Base-by-base conservation (phyloP, 2,888 invertebrate genomes). In the Phrixothrix hirtus region DNA sequence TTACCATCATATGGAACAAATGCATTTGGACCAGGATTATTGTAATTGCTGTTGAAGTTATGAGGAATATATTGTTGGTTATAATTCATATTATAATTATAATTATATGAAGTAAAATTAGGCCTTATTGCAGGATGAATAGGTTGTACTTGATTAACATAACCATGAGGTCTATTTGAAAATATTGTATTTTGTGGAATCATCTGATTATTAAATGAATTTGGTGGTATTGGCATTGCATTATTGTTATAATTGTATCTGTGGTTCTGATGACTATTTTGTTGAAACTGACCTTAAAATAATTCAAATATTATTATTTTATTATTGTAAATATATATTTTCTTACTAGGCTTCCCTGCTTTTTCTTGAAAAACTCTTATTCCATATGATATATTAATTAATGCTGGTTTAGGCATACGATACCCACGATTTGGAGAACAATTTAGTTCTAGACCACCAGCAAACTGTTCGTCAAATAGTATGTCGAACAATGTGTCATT, bases 401-500 rank as follows among this genome's bases (percentile, higher is more conserved):
- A 75, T 12, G 83, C 78, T 4, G 76, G 74, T 2, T 73, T 68
- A 0, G 74, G 71, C 49, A 85, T 69, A 34, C 81, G 73, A 67
- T 84, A 85, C 0, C 81, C 79, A 34, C 81, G 72, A 12, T 70
- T 64, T 2, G 73, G 66, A 0, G 74, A 71, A 50, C 78, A 81
- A 71, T 81, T 79, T 11, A 83, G 64, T 7, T 72, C 67, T 39
- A 83, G 68, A 2, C 85, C 92, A 11, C 87, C 89, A 9, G 82
- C 75, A 72, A 95, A 90, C 14, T 82, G 74, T 55, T 83, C 78
- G 67, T 95, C 95, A 69, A 94, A 94, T 47, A 95, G 75, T 13
- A 95, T 81, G 60, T 92, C 92, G 68, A 87, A 91, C 44, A 86
- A 78, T 38, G 77, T 82, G 67, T 79, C 86, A 17, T 65, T 63